These are phyloP conservation scores for Onychostruthus taczanowskii DNA, from an alignment of 2,113 vertebrate genomes.

Conservation along the genomic window DNA sequence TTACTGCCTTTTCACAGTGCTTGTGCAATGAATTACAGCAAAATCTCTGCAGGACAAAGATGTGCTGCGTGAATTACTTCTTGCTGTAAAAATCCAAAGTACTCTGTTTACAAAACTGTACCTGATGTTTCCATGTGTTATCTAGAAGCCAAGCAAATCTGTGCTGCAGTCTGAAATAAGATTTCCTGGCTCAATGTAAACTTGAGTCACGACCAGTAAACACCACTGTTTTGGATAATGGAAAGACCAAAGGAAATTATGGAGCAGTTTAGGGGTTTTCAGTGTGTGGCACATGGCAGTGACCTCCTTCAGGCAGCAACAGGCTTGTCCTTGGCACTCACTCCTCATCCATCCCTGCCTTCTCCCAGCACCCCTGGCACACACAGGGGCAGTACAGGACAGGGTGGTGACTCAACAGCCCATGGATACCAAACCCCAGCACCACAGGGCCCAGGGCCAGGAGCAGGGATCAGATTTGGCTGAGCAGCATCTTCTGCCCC, in stretches of 20 bases:
- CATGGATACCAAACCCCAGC: fast-evolving
- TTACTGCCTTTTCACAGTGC: background rate
- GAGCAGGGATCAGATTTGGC: background rate
- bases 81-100: background rate
- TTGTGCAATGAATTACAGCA: background rate
- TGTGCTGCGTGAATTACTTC: background rate
- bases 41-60: background rate
- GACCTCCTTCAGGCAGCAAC: background rate
- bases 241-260: background rate
- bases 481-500: background rate
- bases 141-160: background rate
- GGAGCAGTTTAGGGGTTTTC: background rate
- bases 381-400: background rate
- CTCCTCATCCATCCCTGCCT: background rate
- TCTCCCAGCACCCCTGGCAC: background rate
- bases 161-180: background rate
- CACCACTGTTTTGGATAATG: background rate
- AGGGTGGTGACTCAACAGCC: background rate
- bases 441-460: background rate
- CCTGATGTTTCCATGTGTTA: background rate
- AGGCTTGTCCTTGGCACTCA: background rate
- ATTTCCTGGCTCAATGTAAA: background rate
- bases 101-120: background rate
- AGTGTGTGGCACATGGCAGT: background rate
- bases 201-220: background rate